Evolutionary conservation across 2,113 vertebrate genomes (phyloP), one percentile per base, ranked within the genome.

Genomic region (Lepus timidus): DNA sequence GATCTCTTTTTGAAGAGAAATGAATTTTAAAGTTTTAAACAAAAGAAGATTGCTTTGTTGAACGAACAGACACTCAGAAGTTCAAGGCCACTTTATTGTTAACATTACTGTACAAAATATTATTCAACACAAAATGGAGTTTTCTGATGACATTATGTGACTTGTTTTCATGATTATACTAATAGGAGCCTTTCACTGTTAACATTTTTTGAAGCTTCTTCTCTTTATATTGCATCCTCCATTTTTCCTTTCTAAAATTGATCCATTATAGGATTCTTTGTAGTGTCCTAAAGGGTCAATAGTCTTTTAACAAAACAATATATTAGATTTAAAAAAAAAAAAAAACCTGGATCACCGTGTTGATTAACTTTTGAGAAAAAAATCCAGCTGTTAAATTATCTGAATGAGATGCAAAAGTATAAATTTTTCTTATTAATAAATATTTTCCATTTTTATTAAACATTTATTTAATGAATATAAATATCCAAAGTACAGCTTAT

Each of bases 291-390:
- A 67, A 9, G 81, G 90, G 55, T 75, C 39, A 85, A 36, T 75
- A 81, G 4, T 51, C 9, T 64, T 92, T 88, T 61, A 62, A 62
- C 1, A 90, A 65, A 95, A 78, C 31, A 51, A 2, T 49, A 6
- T 67, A 55, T 67, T 61, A 8, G 29, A 71, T 27, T 71, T 58
- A 78, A 33, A 33, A 3, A 58, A 44, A 44, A 44, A 44, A 55
- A 29, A 17, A 52, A 49, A 16, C 20, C 25, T 71, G 93, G 75
- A 82, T 65, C 14, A 49, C 25, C 68, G 36, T n/a, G 2, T 17
- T 86, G 33, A n/a, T 51, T 78, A 79, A 19, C 39, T 94, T 94
- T 81, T 61, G 58, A 83, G 61, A 83, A 85, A 44, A 86, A 86
- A 83, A 33, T 74, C 7, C 22, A 88, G 4, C 51, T 93, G 82